Base-by-base conservation (phyloP, 2,888 invertebrate species). In the Danaus chrysippus region DNA sequence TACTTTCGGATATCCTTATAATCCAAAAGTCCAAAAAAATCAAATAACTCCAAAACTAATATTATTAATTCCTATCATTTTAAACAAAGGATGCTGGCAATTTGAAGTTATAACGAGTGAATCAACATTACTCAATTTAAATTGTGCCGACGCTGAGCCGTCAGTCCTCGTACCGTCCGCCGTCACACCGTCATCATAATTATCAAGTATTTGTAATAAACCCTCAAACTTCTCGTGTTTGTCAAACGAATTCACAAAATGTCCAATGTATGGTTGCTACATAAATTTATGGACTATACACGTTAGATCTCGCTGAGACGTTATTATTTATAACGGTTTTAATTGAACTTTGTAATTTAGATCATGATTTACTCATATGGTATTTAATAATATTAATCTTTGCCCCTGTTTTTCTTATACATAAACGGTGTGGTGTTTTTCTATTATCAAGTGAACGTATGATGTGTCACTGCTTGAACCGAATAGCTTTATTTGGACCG, bases 191-290 rank as follows among this genome's bases (percentile, higher is more conserved):
- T 15, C 59, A 55, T 62, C 62, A 59, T n/a, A 52, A 62, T 55
- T 62, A 59, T 62, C 52, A 62, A 62, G 56, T 62, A 62, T 59
- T 62, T 62, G n/a, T 59, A 58, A 62, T 56, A 62, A 43, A 53
- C n/a, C 15, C 46, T 41, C 41, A 11, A 59, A 62, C 42, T 62
- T 58, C 13, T 42, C 10, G 13, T 55, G 56, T 59, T 62, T 62
- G 59, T 62, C 62, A 56, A 56, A 49, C 49, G 10, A 17, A 10
- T 49, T 8, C 17, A 17, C 49, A 17, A 49, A 49, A 49, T 17
- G 17, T 49, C 13, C 46, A 46, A 15, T 13, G 17, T 49, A 17
- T 49, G 15, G 17, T 49, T 49, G 17, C 17, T 49, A 1, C 10
- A 49, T 3, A 49, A 17, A 49, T 49, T 43, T 53, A 59, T 41